These are phyloP conservation scores for Zaprionus nigranus DNA, from an alignment of 1,140 invertebrate species.

Conservation along the genomic window DNA sequence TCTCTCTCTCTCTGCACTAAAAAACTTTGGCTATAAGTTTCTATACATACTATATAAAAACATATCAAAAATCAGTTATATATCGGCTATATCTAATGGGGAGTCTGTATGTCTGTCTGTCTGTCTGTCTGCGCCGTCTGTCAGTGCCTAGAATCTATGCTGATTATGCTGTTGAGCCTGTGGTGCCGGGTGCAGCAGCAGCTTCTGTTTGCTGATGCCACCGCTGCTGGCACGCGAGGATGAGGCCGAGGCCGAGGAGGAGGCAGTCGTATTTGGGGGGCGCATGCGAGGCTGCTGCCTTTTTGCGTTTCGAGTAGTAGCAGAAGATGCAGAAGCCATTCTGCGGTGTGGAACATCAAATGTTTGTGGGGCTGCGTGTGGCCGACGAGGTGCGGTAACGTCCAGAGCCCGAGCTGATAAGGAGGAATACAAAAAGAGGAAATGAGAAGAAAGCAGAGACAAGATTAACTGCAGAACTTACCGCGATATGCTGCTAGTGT, in stretches of 20 bases:
- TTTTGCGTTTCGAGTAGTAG: conserved; percentile 79
- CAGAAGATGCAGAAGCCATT: conserved; percentile 84
- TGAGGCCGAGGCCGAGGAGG: conserved; percentile 59
- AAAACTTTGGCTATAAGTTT: conserved; percentile 54
- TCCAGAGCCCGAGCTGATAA: conserved; percentile 63
- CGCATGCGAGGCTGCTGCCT: conserved; percentile 30
- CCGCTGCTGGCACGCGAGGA: conserved; percentile 69
- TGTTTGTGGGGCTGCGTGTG: conserved; percentile 81
- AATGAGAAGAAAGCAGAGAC: neutral
- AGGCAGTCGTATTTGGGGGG: conserved; percentile 63
- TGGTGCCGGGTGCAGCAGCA: conserved; percentile 40
- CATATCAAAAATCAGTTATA: conserved; percentile 63
- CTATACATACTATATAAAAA: conserved; percentile 47
- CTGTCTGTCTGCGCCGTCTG: neutral
- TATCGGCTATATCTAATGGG: neutral
- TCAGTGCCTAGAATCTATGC: conserved; percentile 37
- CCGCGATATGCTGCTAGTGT: conserved; percentile 78
- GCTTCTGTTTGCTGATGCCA: conserved; percentile 40
- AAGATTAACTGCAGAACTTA: conserved; percentile 23
- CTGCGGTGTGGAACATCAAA: conserved; percentile 84
- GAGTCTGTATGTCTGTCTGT: neutral
- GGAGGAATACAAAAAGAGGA: neutral
- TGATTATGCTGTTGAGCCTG: conserved; percentile 30
- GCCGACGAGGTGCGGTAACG: conserved; percentile 79
- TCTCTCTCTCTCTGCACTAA: conserved; percentile 5